These are phyloP conservation scores for Pogonomyrmex californicus DNA, from an alignment of 1,140 invertebrate genomes.

Conservation along the genomic window DNA sequence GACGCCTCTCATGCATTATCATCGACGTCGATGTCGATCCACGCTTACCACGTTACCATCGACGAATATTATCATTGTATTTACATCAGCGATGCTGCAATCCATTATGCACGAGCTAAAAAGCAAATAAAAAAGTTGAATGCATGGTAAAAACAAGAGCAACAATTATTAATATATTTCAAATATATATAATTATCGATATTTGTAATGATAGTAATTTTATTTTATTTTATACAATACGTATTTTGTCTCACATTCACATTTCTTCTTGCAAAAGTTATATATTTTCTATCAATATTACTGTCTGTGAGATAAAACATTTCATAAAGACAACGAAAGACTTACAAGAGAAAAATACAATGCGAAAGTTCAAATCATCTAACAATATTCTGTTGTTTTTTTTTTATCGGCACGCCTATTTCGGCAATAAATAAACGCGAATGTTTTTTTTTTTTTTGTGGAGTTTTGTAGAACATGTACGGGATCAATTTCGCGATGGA, in stretches of 20 bases:
- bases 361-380: constrained; percentile 4
- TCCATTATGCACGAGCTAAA: not conserved
- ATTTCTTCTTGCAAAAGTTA: not conserved
- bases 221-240: not conserved
- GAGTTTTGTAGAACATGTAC: not conserved
- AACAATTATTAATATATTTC: not conserved
- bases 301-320: not conserved
- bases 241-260: not conserved
- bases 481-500: constrained; percentile 26
- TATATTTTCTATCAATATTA: not conserved
- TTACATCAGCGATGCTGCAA: not conserved
- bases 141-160: not conserved
- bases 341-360: not conserved
- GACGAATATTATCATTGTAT: constrained; percentile 37
- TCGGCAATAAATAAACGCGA: constrained; percentile 1
- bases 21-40: constrained; percentile 19
- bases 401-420: not conserved
- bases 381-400: not conserved
- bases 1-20: constrained; percentile 36
- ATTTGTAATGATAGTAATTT: not conserved
- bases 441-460: not conserved
- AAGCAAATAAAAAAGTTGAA: not conserved
- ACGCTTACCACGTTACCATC: constrained; percentile 5
- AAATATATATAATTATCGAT: not conserved
- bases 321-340: not conserved